Percentiles rank a stretch among this genome's conserved stretches.
phyloP scores from a whole-genome alignment of 2,113 vertebrate species.

The Paedocypris sp. region DNA sequence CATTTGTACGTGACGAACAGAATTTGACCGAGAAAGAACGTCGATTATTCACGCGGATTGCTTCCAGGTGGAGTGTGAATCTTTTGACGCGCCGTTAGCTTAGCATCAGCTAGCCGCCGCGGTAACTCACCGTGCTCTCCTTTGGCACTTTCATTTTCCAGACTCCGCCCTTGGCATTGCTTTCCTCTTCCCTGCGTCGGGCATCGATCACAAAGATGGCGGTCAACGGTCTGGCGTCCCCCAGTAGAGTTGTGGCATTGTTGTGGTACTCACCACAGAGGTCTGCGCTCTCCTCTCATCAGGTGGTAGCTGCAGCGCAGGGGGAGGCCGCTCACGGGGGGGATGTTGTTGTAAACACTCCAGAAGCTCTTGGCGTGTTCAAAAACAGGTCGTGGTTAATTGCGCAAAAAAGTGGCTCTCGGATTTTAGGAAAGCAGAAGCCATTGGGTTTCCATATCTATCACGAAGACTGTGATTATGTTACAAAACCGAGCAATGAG shows the following conservation, averaged over 20 bases:
- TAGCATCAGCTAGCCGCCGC: not conserved
- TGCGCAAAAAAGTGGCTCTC: not conserved
- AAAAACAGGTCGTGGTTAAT: not conserved
- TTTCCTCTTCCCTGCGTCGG: constrained; percentile 85
- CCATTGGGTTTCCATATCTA: no score
- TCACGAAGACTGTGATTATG: no score
- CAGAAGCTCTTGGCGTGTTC: constrained; percentile 75
- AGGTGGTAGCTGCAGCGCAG: constrained; percentile 87
- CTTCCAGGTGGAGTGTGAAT: no score
- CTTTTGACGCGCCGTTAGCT: no score
- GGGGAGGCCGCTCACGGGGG: constrained; percentile 73
- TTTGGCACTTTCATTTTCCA: constrained; percentile 97
- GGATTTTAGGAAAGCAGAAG: no score
- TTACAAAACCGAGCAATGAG: no score
- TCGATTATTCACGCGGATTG: no score
- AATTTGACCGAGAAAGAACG: no score
- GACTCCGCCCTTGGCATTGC: constrained; percentile 86
- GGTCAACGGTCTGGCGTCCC: no score
- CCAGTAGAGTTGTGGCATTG: no score
- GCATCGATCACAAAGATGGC: no score
- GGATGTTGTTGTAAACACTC: constrained; percentile 96
- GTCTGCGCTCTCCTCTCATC: constrained; percentile 88
- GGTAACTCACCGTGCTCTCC: constrained; percentile 74
- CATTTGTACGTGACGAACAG: no score
- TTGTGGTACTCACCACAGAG: constrained; percentile 78